A percentile compares a stretch with the other conserved stretches of the same genome.
Conservation (phyloP, 2,888 invertebrate genomes). For the Crocallis elinguaria region DNA sequence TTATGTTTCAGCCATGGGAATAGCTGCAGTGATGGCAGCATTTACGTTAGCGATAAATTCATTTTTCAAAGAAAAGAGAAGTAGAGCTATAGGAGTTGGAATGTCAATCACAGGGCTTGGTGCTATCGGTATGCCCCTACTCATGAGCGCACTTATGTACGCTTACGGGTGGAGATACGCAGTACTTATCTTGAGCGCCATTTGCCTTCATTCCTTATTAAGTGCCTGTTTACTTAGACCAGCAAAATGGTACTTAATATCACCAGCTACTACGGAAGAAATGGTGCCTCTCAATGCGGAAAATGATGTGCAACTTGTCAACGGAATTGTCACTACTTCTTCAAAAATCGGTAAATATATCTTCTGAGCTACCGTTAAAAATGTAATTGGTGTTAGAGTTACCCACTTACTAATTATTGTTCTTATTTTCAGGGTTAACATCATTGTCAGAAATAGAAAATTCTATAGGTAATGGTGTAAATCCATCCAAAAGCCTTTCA, state of each 20-base stretch:
- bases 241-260: constrained; percentile 86
- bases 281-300: constrained; percentile 61
- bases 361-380: neutral
- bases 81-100: constrained; percentile 86
- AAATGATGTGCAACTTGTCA: constrained; percentile 55
- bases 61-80: constrained; percentile 86
- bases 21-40: constrained; percentile 85
- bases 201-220: constrained; percentile 85
- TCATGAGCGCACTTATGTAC: constrained; percentile 83
- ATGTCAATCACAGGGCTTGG: constrained; percentile 88
- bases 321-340: constrained; percentile 58
- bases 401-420: neutral
- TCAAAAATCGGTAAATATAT: constrained; percentile 58
- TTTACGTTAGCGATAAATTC: constrained; percentile 87
- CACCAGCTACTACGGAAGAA: constrained; percentile 62
- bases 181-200: constrained; percentile 85
- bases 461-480: constrained; percentile 44
- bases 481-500: constrained; percentile 66
- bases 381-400: neutral
- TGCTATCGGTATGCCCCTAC: constrained; percentile 86
- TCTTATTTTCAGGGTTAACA: constrained; percentile 53
- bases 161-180: constrained; percentile 86
- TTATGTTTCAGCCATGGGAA: constrained; percentile 84
- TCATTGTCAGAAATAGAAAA: constrained; percentile 53
- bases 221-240: constrained; percentile 87